Base-by-base conservation (phyloP, 2,797 vertebrate genomes). In the Melanotaenia trifasciata region DNA sequence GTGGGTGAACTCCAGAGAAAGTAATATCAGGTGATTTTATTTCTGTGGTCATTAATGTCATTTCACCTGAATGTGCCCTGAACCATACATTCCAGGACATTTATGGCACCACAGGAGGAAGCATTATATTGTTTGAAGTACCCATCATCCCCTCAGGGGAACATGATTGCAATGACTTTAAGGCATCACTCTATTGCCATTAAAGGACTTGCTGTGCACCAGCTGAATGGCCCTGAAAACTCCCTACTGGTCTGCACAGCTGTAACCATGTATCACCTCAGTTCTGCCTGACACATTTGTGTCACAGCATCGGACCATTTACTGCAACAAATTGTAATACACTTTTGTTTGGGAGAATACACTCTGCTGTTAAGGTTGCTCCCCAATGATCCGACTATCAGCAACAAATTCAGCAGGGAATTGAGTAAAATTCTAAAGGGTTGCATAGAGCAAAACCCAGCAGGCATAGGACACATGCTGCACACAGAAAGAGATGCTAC, bases 191-290 rank as follows among this genome's bases (percentile, higher is more conserved):
- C 69, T 76, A 59, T 56, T 72, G 75, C 60, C 74, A 82, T 87
- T 87, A 76, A 86, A 84, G 67, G 47, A 71, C 45, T 20, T 70
- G 65, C 54, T 76, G 72, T 89, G 65, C 65, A 78, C 68, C 75
- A 75, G 80, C 20, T 79, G 78, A 87, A 84, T 74, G 74, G 74
- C 59, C 67, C 56, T 11, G 56, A 83, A 30, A 85, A 84, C 75
- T 67, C 72, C 80, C 75, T 53, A 61, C 68, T 67, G 78, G 67
- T 65, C 74, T 60, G 65, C 61, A 28, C 61, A 73, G 78, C 71
- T 87, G 76, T 86, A 84, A 79, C 79, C 64, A 87, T 86, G 72
- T 72, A 86, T 89, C 80, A 88, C 74, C 71, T 89, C 69, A 81
- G 74, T 83, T 84, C 79, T 81, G 67, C 72, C 59, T 58, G 65